Evolutionary conservation across 2,797 vertebrate species (phyloP), one percentile per base, ranked within the genome.

Genomic region (Poecilia velifera): DNA sequence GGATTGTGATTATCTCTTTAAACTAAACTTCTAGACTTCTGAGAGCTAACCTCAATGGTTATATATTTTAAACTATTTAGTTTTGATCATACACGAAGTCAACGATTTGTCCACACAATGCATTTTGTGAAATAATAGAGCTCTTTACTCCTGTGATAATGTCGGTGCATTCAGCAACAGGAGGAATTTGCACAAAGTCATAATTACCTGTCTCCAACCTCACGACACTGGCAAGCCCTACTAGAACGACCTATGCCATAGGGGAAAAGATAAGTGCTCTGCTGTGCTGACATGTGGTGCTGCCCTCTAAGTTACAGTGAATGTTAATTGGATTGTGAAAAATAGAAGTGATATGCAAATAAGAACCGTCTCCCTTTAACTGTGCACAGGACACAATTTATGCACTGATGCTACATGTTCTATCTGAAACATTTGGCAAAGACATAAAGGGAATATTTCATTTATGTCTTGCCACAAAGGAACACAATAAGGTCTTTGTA

Each of bases 181-280:
- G 47, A 77, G 76, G 77, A 86, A 82, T 43, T 39, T 76, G 53
- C 82, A 70, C 82, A 86, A 77, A 81, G 3, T 66, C 3, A 31
- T 91, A 88, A 92, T 93, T 92, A 88, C 87, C 82, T 88, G 83
- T 89, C 87, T 87, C 39, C 79, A 41, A 76, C 34, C 34, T 86
- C 73, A 82, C 74, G 84, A 85, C 75, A 45, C 70, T 25, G 45
- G 75, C 2, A 53, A 84, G 66, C 86, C 73, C 72, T 46, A 73
- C 62, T 79, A 66, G 77, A 83, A 14, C 86, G 88, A 84, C 78
- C 83, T 74, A 2, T 78, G 78, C 76, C 84, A 80, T 76, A 47
- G 46, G 70, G 76, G 83, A 71, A 76, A 77, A 83, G 45, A 75
- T 28, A 77, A 62, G 49, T 41, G 25, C 68, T 79, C 83, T 6